Base-by-base conservation (phyloP, 2,797 vertebrate species). In the Tokudaia muenninki region DNA sequence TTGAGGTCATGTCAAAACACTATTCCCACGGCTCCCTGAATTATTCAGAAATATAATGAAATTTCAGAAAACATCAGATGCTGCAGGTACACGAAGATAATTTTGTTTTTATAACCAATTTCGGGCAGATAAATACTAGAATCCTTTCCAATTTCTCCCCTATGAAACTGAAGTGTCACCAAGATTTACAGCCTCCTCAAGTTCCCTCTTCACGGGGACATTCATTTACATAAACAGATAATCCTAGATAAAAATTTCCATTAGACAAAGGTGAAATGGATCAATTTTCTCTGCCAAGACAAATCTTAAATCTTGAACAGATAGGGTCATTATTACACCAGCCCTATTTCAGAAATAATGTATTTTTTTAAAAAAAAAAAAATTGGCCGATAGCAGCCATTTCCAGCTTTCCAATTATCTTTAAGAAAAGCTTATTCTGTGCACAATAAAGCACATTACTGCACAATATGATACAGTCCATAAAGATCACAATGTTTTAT, bases 371-470 rank as follows among this genome's bases (percentile, higher is more conserved):
- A 41, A 41, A 41, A 41, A 41, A 41, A 0, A 98, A 99, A 99
- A 99, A 99, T 98, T 99, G 98, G 98, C 99, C 99, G 99, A 99
- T 99, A 99, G 99, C 99, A 99, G 99, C 98, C 99, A 99, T 99
- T 99, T 99, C 99, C 99, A 99, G 99, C 99, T 99, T 99, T 99
- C 99, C 99, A 99, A 99, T 99, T 99, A 99, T 99, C 99, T 99
- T 99, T 99, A 99, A 99, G 99, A 99, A 99, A 99, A 99, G 99
- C 99, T 99, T 99, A 99, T 99, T 99, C 99, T 99, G 99, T 99
- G 99, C 99, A 99, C 99, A 99, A 99, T 99, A 99, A 99, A 99
- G 99, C 99, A 99, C 99, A 99, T 99, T 99, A 99, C 99, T 98
- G 99, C 99, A 99, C 99, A 99, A 99, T 99, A 99, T 99, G 99